These are phyloP conservation scores for Penaeus japonicus DNA, from an alignment of 1,140 invertebrate species.

Conservation along the genomic window DNA sequence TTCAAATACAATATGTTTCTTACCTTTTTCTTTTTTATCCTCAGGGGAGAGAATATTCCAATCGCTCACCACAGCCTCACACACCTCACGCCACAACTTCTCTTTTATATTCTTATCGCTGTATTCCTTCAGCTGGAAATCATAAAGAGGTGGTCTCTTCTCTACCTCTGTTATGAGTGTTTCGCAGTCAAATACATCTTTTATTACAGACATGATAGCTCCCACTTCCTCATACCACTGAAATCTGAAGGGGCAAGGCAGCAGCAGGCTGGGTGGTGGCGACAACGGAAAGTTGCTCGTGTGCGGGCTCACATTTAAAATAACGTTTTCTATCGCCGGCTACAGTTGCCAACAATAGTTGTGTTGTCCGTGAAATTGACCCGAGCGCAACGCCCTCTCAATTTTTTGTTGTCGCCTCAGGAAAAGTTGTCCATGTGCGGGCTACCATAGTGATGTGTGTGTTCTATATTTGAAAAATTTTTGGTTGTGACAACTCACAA, in stretches of 20 bases:
- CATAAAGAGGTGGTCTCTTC: slow-evolving; percentile 26
- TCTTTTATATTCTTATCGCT: not conserved
- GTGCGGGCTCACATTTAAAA: slow-evolving; percentile 2
- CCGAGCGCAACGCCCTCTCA: not conserved
- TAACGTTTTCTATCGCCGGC: slow-evolving; percentile 21
- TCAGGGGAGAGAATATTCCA: too few species aligned
- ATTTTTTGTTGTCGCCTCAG: slow-evolving; percentile 4
- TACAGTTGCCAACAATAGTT: slow-evolving; percentile 10
- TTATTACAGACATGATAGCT: not conserved
- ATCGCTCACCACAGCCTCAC: too few species aligned
- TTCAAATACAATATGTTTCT: too few species aligned
- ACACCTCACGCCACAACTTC: too few species aligned
- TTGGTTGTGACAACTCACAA: too few species aligned
- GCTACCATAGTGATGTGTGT: not conserved
- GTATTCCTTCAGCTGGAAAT: slow-evolving; percentile 22
- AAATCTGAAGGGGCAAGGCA: not conserved
- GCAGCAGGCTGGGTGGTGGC: not conserved
- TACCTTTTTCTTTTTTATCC: too few species aligned
- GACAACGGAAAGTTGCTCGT: slow-evolving; percentile 13
- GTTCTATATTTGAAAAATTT: too few species aligned
- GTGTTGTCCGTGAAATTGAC: not conserved
- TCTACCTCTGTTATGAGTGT: slow-evolving; percentile 15
- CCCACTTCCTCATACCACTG: not conserved
- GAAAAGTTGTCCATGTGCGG: slow-evolving; percentile 21
- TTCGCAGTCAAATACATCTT: slow-evolving; percentile 10